Evolutionary conservation across 2,888 invertebrate genomes (phyloP).

Genomic region (Dynastes hyllus): DNA sequence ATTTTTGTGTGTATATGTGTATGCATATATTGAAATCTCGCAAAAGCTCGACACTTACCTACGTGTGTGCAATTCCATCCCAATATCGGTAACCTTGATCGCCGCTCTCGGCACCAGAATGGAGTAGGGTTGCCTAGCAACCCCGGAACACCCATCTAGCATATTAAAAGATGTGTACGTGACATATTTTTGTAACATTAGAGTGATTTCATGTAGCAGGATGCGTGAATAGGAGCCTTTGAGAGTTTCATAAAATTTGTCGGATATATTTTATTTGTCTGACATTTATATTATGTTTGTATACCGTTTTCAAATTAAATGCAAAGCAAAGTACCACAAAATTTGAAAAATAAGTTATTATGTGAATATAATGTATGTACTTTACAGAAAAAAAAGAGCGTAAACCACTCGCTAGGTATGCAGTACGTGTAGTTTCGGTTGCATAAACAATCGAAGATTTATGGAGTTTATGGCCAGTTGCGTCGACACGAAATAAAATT

Average conservation of each 20-base stretch:
- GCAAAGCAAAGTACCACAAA: no score
- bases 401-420: no score
- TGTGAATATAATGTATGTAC: no score
- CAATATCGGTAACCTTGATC: conserved; percentile 63
- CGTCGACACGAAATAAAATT: no score
- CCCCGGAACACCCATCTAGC: conserved; percentile 58
- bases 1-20: neutral
- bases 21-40: conserved; percentile 26
- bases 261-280: neutral
- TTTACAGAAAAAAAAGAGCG: no score
- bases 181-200: conserved; percentile 53
- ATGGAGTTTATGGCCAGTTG: no score
- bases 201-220: conserved; percentile 17
- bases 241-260: neutral
- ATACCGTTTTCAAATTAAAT: no score
- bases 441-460: no score
- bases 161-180: conserved; percentile 58
- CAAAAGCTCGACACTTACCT: conserved; percentile 17
- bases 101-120: conserved; percentile 63
- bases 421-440: no score
- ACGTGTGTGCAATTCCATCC: conserved; percentile 54
- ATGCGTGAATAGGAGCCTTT: conserved; percentile 13
- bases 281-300: no score
- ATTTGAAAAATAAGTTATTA: no score
- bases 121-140: conserved; percentile 61